phyloP scores from a whole-genome alignment of 2,888 invertebrate species.

The Venusia cambrica region DNA sequence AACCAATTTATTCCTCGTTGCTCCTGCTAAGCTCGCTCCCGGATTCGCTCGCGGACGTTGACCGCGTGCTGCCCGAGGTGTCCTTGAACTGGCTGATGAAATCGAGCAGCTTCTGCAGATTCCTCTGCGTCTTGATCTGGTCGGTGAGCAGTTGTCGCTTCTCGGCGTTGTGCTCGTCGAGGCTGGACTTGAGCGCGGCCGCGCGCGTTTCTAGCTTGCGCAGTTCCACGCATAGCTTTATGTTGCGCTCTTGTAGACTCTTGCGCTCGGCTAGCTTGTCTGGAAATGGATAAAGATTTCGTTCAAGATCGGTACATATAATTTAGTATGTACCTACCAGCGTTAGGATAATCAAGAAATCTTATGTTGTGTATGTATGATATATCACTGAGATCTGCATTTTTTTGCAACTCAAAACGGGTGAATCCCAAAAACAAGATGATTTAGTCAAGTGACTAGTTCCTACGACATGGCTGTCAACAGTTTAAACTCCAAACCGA shows the following conservation, averaged over 20 bases:
- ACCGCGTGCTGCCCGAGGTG: constrained; percentile 63
- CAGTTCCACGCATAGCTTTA: constrained; percentile 66
- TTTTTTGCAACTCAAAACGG: too few relatives aligned
- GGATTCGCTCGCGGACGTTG: constrained; percentile 64
- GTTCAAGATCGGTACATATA: too few relatives aligned
- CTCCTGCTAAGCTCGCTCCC: constrained; percentile 70
- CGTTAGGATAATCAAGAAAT: too few relatives aligned
- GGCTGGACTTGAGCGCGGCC: constrained; percentile 63
- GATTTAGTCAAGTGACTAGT: too few relatives aligned
- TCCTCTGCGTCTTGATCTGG: constrained; percentile 72
- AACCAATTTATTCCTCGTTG: too few relatives aligned
- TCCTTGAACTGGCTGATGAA: constrained; percentile 76
- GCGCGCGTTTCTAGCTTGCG: constrained; percentile 70
- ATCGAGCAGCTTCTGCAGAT: constrained; percentile 72
- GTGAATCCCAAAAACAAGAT: too few relatives aligned
- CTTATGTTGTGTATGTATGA: too few relatives aligned
- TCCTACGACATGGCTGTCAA: too few relatives aligned
- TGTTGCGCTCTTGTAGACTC: constrained; percentile 68
- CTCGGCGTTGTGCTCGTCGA: constrained; percentile 72
- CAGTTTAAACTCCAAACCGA: too few relatives aligned
- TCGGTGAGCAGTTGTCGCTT: constrained; percentile 68
- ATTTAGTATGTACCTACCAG: too few relatives aligned
- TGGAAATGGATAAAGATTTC: constrained; percentile 38
- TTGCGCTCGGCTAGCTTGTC: constrained; percentile 70
- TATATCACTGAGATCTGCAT: too few relatives aligned